Evolutionary conservation across 1,140 invertebrate species (phyloP).

Genomic region (Steinernema khuongi): DNA sequence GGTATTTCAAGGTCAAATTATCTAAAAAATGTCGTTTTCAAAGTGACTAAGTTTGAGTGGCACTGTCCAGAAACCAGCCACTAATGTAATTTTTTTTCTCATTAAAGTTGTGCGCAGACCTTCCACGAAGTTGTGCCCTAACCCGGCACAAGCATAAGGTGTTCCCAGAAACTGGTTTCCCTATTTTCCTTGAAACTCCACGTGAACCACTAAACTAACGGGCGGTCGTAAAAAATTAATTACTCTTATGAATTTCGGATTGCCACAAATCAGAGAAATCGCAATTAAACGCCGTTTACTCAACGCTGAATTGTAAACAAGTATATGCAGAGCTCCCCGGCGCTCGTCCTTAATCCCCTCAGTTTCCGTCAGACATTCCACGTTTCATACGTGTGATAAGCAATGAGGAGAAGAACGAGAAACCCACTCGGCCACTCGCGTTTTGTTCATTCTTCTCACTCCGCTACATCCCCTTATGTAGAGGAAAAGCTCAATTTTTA

Average conservation of each 20-base stretch:
- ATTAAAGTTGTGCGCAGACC: background rate
- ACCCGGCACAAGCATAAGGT: background rate
- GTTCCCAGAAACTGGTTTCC: no score
- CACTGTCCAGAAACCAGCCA: background rate
- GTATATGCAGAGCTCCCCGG: background rate
- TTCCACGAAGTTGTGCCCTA: background rate
- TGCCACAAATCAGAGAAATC: background rate
- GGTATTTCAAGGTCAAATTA: no score
- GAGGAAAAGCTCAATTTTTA: no score
- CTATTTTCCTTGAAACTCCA: no score
- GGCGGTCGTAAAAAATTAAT: background rate
- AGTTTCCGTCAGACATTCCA: no score
- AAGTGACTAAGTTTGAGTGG: background rate
- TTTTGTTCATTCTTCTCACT: background rate
- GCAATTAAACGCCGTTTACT: background rate
- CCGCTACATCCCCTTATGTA: no score
- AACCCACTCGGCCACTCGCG: no score
- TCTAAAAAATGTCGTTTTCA: no score
- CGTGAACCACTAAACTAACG: background rate
- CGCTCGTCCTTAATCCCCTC: no score
- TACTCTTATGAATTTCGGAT: background rate
- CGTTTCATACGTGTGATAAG: background rate
- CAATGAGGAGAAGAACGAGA: no score
- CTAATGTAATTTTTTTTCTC: conserved; percentile 6
- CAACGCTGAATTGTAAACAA: background rate